phyloP scores from a whole-genome alignment of 2,888 invertebrate genomes.

The Pachymerium ferrugineum region DNA sequence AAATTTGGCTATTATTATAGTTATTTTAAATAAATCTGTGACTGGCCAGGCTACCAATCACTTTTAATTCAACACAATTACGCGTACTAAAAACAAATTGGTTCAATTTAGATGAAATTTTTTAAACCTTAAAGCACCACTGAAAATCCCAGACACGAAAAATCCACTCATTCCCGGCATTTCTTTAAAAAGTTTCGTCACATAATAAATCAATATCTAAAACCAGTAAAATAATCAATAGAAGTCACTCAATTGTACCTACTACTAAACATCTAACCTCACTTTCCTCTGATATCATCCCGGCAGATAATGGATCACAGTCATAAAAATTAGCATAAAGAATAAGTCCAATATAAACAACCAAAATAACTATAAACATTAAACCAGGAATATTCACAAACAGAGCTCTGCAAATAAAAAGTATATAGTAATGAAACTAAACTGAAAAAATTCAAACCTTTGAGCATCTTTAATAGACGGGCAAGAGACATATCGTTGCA shows the following conservation, averaged over 20 bases:
- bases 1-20: too few relatives aligned
- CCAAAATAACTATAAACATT: background rate
- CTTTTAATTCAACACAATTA: too few relatives aligned
- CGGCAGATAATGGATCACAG: background rate
- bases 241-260: too few relatives aligned
- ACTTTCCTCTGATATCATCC: background rate
- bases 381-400: background rate
- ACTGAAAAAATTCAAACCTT: background rate
- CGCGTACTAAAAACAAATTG: too few relatives aligned
- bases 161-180: constrained; percentile 77
- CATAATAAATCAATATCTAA: constrained; percentile 82
- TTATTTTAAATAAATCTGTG: too few relatives aligned
- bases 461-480: constrained; percentile 23
- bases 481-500: constrained; percentile 30
- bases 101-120: too few relatives aligned
- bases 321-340: background rate
- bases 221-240: too few relatives aligned
- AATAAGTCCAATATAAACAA: background rate
- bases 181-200: constrained; percentile 72
- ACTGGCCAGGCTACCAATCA: too few relatives aligned
- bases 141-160: constrained; percentile 92
- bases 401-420: constrained; percentile 20
- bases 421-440: too few relatives aligned
- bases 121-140: constrained; percentile 94
- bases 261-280: too few relatives aligned